phyloP scores from a whole-genome alignment of 64 coral and sea anemone genomes.

The Pocillopora verrucosa region DNA sequence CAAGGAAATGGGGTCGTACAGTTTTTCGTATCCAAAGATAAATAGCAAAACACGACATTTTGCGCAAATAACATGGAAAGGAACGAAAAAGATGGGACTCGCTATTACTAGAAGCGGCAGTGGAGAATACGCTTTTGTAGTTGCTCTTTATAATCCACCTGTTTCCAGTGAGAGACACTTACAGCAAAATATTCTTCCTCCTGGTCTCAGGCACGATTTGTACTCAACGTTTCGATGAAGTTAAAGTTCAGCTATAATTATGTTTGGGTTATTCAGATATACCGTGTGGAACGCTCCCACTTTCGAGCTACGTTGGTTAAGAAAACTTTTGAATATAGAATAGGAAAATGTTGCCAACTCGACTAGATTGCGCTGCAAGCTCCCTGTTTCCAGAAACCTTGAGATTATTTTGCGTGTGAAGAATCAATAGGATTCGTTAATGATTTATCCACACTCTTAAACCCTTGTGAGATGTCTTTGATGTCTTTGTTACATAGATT shows the following conservation, averaged over 20 bases:
- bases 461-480: no score
- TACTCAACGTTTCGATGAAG: constrained; percentile 47
- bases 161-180: constrained; percentile 29
- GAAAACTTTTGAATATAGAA: no score
- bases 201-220: constrained; percentile 46
- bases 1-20: constrained; percentile 74
- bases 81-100: constrained; percentile 67
- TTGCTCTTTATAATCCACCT: constrained; percentile 67
- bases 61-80: constrained; percentile 86
- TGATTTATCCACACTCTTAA: no score
- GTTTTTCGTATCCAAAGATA: constrained; percentile 82
- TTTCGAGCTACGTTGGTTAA: no score
- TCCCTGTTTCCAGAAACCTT: background rate
- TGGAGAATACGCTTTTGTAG: constrained; percentile 80
- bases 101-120: constrained; percentile 54
- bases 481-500: no score
- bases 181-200: constrained; percentile 45
- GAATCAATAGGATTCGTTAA: no score
- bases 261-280: background rate
- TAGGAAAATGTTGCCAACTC: background rate
- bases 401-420: background rate
- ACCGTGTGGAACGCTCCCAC: no score
- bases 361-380: background rate
- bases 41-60: constrained; percentile 70
- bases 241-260: background rate